Evolutionary conservation across 1,140 invertebrate genomes (phyloP).

Genomic region (Drosophila varians): DNA sequence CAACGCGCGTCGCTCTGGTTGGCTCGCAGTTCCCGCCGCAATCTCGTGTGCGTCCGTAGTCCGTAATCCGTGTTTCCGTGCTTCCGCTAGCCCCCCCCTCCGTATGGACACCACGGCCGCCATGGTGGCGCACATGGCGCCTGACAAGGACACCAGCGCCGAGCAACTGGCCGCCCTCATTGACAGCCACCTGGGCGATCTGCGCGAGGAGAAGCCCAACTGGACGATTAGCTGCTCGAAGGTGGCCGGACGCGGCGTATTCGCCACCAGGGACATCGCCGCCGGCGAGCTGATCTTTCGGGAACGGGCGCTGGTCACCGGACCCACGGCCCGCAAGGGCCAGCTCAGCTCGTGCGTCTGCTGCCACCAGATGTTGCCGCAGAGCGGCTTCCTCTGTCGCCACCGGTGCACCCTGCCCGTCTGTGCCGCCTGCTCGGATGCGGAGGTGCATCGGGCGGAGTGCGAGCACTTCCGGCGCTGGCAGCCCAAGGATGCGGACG

Average conservation of each 20-base stretch:
- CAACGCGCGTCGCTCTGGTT: conserved; percentile 59
- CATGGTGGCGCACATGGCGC: conserved; percentile 69
- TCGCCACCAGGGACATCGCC: conserved; percentile 87
- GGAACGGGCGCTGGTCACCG: conserved; percentile 87
- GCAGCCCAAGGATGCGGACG: conserved; percentile 83
- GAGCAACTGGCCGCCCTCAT: conserved; percentile 75
- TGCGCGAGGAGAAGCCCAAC: conserved; percentile 67
- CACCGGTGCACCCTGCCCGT: conserved; percentile 83
- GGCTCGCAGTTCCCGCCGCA: conserved; percentile 19
- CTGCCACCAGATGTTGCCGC: conserved; percentile 75
- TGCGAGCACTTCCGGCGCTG: conserved; percentile 86
- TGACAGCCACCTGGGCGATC: conserved; percentile 70
- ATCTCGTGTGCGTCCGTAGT: neutral
- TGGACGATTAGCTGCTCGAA: conserved; percentile 67
- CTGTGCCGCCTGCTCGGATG: conserved; percentile 86
- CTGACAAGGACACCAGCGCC: conserved; percentile 66
- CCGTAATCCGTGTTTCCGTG: conserved; percentile 4
- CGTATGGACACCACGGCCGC: conserved; percentile 54
- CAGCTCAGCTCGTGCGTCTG: conserved; percentile 76
- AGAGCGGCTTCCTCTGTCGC: conserved; percentile 83
- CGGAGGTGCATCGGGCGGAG: conserved; percentile 85
- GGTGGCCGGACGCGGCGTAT: conserved; percentile 85
- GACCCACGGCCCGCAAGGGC: conserved; percentile 84
- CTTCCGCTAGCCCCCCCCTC: neutral
- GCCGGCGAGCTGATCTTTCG: conserved; percentile 88